Evolutionary conservation across 2,888 invertebrate species (phyloP), one percentile per base, ranked within the genome.

Genomic region (Anoncus sp.): DNA sequence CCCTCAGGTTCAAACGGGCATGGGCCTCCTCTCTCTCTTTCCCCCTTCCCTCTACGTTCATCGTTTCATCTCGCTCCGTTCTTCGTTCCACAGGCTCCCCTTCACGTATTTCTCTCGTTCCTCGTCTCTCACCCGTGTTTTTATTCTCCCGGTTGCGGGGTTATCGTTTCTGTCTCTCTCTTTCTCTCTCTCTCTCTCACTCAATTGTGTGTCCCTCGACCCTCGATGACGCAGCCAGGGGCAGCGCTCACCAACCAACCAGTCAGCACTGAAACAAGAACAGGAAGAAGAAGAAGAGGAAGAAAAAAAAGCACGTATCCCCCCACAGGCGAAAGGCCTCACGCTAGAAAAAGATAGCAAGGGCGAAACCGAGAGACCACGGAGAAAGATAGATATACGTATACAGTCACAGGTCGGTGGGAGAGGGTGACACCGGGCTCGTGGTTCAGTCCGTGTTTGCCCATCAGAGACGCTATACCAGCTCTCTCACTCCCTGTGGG

Each of bases 361-460:
- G 77, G 81, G 79, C 77, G 62, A 81, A 75, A 73, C 60, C 69
- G 63, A 60, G 76, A 78, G 63, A 63, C 59, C 16, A 65, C 74
- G 80, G 77, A 73, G 77, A 51, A 67, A 47, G 76, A 81, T 80
- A 71, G 82, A 75, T 78, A 27, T 53, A 65, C 82, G 87, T 87
- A 84, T 87, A 62, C 66, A 49, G 47, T 40, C 63, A 65, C 63
- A 85, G 87, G 88, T 88, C 86, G 84, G 84, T 83, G 81, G 85
- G 83, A 85, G 87, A 88, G 88, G 87, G 86, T 87, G 87, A 86
- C 87, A 88, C 85, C 83, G 83, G 83, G 84, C 82, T 84, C 88
- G 87, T 84, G 87, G 85, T 88, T 88, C 90, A 90, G 90, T 90
- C 89, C 88, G 90, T 89, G 89, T 90, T 90, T 87, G 90, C 87